A percentile compares a stretch with the other conserved stretches of the same genome.
Conservation (phyloP, 2,113 vertebrate genomes). For the Pampusana beccarii region DNA sequence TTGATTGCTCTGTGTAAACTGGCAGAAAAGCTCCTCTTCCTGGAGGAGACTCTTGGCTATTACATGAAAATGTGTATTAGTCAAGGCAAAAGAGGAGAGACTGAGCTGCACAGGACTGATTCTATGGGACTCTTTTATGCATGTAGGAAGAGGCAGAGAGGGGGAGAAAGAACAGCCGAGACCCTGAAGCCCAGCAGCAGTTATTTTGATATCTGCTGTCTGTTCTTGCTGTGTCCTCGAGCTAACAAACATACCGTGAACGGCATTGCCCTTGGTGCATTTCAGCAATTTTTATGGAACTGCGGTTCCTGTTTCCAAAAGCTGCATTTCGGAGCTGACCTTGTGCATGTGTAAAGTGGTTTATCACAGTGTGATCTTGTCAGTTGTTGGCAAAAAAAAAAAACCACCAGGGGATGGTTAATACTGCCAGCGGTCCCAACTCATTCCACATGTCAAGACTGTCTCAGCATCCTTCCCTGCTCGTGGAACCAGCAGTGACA, state of each 20-base stretch:
- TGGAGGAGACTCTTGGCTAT: neutral
- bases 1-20: neutral
- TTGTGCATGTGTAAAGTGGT: neutral
- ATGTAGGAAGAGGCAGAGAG: accelerated
- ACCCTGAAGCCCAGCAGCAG: neutral
- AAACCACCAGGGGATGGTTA: accelerated
- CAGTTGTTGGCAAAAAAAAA: neutral
- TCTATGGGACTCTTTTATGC: neutral
- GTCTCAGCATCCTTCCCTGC: neutral
- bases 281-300: neutral
- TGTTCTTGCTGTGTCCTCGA: neutral
- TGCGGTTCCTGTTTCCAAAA: neutral
- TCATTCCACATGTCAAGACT: neutral
- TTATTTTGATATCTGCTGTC: neutral
- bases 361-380: neutral
- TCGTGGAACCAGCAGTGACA: neutral
- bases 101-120: neutral
- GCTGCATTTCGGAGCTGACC: neutral
- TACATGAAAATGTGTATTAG: neutral
- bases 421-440: neutral
- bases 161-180: neutral
- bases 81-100: neutral
- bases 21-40: neutral
- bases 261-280: neutral
- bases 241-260: neutral